Evolutionary conservation across 2,797 vertebrate species (phyloP).

Genomic region (Synaphobranchus kaupii): DNA sequence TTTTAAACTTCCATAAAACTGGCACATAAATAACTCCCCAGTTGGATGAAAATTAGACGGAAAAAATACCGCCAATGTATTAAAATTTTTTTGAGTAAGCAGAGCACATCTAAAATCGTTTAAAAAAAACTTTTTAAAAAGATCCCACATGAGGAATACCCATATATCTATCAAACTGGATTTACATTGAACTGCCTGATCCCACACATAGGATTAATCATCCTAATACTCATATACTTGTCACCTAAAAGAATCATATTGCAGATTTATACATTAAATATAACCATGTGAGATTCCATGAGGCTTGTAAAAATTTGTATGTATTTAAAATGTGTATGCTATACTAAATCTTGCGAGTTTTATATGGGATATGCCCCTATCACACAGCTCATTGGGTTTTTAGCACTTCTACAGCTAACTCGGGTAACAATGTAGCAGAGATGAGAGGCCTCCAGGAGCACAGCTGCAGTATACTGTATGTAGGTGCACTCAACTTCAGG

Average conservation of each 20-base stretch:
- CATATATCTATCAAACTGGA: slow-evolving; percentile 36
- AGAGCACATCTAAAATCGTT: slow-evolving; percentile 35
- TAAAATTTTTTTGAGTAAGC: slow-evolving; percentile 28
- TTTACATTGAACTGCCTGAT: slow-evolving; percentile 36
- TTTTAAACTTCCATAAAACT: slow-evolving; percentile 28
- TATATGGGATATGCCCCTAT: slow-evolving; percentile 30
- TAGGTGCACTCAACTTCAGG: background rate
- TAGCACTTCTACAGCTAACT: slow-evolving; percentile 21
- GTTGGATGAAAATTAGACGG: slow-evolving; percentile 29
- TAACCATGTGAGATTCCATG: slow-evolving; percentile 46
- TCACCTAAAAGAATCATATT: slow-evolving; percentile 49
- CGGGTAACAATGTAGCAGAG: background rate
- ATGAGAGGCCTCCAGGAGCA: background rate
- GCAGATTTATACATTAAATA: slow-evolving; percentile 52
- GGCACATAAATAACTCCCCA: slow-evolving; percentile 24
- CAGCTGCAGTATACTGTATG: background rate
- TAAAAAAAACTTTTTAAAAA: slow-evolving; percentile 36
- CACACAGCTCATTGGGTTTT: background rate
- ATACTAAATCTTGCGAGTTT: slow-evolving; percentile 40
- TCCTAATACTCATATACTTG: slow-evolving; percentile 50
- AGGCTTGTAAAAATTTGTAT: slow-evolving; percentile 52
- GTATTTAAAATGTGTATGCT: slow-evolving; percentile 34
- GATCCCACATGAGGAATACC: slow-evolving; percentile 38
- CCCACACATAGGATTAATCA: slow-evolving; percentile 37
- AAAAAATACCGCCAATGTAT: slow-evolving; percentile 28